Conservation (phyloP, 2,888 invertebrate species). For the Theodoxus fluviatilis region DNA sequence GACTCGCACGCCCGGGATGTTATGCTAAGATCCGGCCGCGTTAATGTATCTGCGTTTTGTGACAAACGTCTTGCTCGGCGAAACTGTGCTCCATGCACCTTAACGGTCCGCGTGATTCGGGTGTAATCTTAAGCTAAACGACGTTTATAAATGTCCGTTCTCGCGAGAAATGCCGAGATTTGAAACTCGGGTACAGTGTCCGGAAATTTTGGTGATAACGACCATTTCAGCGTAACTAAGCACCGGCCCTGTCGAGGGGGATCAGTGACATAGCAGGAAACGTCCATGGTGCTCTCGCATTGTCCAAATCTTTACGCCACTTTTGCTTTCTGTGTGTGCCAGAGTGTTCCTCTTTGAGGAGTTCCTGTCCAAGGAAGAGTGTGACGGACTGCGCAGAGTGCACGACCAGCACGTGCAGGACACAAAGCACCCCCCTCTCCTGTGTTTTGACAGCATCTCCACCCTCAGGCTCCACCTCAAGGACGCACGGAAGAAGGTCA, state of each 20-base stretch:
- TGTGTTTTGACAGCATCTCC: conserved; percentile 58
- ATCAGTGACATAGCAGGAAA: not conserved
- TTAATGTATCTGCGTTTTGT: no score
- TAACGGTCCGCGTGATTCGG: no score
- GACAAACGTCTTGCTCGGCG: no score
- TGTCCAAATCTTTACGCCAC: not conserved
- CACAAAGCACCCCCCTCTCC: conserved; percentile 44
- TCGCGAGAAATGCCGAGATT: not conserved
- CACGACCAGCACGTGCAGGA: conserved; percentile 55
- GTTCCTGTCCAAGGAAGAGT: conserved; percentile 57
- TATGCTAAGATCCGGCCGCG: no score
- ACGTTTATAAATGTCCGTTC: no score
- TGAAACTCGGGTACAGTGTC: not conserved
- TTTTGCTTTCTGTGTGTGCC: no score
- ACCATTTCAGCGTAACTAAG: no score
- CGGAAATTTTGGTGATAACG: not conserved
- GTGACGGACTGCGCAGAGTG: conserved; percentile 54
- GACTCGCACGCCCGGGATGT: no score
- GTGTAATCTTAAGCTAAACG: no score
- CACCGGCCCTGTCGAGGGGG: no score
- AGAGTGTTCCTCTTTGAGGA: conserved; percentile 58
- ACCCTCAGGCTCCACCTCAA: conserved; percentile 54
- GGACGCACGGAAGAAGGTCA: conserved; percentile 38
- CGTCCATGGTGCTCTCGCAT: not conserved
- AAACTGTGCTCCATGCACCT: no score